Conservation (phyloP, 2,888 invertebrate species). For the Drosophila tanythrix region DNA sequence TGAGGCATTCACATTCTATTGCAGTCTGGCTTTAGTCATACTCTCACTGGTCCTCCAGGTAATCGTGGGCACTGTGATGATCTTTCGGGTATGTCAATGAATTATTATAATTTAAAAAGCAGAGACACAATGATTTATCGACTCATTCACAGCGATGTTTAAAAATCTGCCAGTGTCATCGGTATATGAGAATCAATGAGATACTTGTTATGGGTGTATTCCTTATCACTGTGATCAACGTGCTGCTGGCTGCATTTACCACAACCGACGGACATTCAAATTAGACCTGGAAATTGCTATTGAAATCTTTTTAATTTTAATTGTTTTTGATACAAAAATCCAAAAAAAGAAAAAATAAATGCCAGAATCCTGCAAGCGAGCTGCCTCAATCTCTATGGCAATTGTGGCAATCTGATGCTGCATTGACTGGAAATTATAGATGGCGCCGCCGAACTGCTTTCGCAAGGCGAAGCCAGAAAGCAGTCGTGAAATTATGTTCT, state of each 20-base stretch:
- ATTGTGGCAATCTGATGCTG: slow-evolving; percentile 97
- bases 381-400: slow-evolving; percentile 95
- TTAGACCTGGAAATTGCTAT: slow-evolving; percentile 11
- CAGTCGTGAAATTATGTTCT: too few species aligned
- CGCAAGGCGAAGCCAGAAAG: too few species aligned
- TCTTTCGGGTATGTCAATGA: slow-evolving; percentile 86
- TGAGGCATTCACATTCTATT: slow-evolving; percentile 86
- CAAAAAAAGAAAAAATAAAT: slow-evolving; percentile 37
- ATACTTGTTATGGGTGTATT: slow-evolving; percentile 88
- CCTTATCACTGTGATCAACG: slow-evolving; percentile 89
- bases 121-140: neutral
- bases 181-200: slow-evolving; percentile 87
- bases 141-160: slow-evolving; percentile 74
- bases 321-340: slow-evolving; percentile 67
- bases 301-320: slow-evolving; percentile 25
- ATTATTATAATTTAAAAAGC: neutral
- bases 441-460: slow-evolving; percentile 63
- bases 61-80: slow-evolving; percentile 87
- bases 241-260: slow-evolving; percentile 87
- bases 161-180: slow-evolving; percentile 64
- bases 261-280: slow-evolving; percentile 72
- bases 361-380: slow-evolving; percentile 93
- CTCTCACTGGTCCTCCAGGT: slow-evolving; percentile 88
- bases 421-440: slow-evolving; percentile 97
- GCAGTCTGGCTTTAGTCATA: slow-evolving; percentile 87